Conservation (phyloP, 2,113 vertebrate species). For the Lichenostomus cassidix region DNA sequence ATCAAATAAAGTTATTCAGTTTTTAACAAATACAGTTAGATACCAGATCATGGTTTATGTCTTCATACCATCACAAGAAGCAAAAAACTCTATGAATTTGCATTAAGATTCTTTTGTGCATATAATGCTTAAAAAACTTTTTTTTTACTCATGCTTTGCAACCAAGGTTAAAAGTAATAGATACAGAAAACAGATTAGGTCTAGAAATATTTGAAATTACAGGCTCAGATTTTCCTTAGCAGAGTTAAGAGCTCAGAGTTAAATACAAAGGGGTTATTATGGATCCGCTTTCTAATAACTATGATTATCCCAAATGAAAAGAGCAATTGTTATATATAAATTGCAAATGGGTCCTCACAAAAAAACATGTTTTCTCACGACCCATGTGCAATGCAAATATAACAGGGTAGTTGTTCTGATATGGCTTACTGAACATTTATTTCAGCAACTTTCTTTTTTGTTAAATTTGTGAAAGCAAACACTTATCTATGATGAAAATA, state of each 20-base stretch:
- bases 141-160: background rate
- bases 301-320: conserved; percentile 12
- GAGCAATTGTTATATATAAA: conserved; percentile 10
- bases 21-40: background rate
- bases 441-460: background rate
- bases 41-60: background rate
- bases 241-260: background rate
- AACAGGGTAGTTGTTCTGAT: background rate
- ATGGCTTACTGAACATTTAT: background rate
- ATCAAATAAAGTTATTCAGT: background rate
- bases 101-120: background rate
- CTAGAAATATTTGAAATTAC: background rate
- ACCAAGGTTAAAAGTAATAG: background rate
- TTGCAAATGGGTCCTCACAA: background rate
- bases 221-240: background rate
- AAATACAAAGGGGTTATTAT: conserved; percentile 16
- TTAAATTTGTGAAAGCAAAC: background rate
- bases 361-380: background rate
- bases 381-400: background rate
- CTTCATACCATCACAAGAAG: background rate
- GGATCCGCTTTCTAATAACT: conserved; percentile 21
- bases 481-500: background rate
- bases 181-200: background rate
- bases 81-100: background rate
- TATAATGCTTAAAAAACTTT: background rate